These are phyloP conservation scores for Prinia subflava DNA, from an alignment of 2,113 vertebrate species.

Conservation along the genomic window DNA sequence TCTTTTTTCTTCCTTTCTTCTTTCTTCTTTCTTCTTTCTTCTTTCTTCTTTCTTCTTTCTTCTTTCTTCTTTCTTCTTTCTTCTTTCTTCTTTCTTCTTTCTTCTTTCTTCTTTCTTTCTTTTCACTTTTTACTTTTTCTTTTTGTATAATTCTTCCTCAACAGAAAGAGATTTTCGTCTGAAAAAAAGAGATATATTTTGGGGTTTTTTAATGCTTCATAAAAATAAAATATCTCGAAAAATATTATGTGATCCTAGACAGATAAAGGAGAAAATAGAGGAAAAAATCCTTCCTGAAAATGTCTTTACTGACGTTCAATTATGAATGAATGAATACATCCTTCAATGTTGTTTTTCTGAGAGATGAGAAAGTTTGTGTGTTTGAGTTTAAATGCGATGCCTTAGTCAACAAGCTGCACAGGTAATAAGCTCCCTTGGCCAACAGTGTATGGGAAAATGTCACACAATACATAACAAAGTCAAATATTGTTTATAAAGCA, in stretches of 20 bases:
- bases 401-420: neutral
- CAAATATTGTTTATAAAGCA: neutral
- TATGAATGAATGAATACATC: neutral
- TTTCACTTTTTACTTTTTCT: no score
- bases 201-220: neutral
- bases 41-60: no score
- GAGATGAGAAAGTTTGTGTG: neutral
- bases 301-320: neutral
- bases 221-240: neutral
- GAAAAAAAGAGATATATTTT: neutral
- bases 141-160: neutral
- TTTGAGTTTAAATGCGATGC: neutral
- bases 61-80: no score
- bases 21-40: no score
- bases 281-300: neutral
- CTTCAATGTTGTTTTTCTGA: neutral
- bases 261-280: neutral
- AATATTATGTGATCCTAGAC: neutral
- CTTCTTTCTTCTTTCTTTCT: fast-evolving
- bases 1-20: no score
- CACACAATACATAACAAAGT: neutral
- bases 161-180: neutral
- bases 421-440: neutral
- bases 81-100: no score
- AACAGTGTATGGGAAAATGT: neutral